These are phyloP conservation scores for Dolomedes plantarius DNA, from an alignment of 2,888 invertebrate genomes.

Conservation along the genomic window DNA sequence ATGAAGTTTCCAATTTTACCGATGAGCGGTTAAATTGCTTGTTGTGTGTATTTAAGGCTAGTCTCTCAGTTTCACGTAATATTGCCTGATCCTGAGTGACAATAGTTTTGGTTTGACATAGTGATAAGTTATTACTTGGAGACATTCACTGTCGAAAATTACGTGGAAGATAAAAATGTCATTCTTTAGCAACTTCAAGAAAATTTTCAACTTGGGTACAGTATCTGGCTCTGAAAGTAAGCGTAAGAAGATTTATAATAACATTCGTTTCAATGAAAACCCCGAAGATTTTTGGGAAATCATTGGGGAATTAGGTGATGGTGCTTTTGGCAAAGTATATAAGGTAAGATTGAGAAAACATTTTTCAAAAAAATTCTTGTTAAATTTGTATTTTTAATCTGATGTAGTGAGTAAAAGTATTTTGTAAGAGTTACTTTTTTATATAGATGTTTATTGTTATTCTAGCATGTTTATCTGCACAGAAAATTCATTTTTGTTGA, in stretches of 20 bases:
- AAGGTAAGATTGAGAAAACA: constrained; percentile 79
- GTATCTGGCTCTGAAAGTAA: constrained; percentile 82
- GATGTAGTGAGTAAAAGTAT: no score
- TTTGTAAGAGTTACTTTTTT: no score
- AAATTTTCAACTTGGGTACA: constrained; percentile 91
- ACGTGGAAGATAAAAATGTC: constrained; percentile 68
- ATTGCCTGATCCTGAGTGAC: no score
- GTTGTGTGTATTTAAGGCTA: neutral
- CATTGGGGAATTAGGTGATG: constrained; percentile 98
- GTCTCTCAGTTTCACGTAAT: no score
- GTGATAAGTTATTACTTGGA: no score
- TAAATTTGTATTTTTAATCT: no score
- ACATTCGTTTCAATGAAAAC: constrained; percentile 94
- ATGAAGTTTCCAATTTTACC: neutral
- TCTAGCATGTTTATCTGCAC: no score
- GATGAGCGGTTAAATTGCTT: neutral
- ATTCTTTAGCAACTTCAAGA: constrained; percentile 81
- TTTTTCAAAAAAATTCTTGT: no score
- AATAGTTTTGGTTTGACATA: no score
- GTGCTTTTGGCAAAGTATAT: constrained; percentile 97
- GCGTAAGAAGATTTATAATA: constrained; percentile 90
- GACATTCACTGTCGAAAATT: no score
- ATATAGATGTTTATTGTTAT: no score
- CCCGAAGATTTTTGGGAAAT: constrained; percentile 96
- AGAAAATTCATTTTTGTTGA: no score